Conservation (phyloP, 2,113 vertebrate species). For the Scomber colias region DNA sequence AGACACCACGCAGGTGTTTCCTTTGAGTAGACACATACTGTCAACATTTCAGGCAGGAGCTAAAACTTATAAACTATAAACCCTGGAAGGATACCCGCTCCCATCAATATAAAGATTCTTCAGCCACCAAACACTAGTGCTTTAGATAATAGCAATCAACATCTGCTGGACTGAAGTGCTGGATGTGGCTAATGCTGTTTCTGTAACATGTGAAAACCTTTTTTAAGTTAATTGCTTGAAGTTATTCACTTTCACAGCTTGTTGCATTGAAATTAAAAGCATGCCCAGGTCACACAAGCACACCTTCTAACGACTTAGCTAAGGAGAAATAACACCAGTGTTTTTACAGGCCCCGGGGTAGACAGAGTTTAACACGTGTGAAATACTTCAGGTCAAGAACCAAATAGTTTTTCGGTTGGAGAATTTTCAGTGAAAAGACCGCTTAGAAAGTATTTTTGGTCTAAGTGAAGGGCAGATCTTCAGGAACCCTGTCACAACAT, state of each 20-base stretch:
- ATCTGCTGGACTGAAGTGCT: constrained; percentile 40
- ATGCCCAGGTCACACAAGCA: constrained; percentile 34
- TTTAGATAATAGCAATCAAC: constrained; percentile 31
- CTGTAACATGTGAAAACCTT: constrained; percentile 33
- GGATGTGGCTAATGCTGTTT: constrained; percentile 40
- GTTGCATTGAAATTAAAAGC: constrained; percentile 40
- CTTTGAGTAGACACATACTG: constrained; percentile 60
- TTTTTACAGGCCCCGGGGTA: constrained; percentile 21
- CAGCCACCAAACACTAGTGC: constrained; percentile 17
- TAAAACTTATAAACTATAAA: constrained; percentile 53
- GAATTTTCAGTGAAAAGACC: constrained; percentile 10
- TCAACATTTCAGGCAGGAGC: constrained; percentile 65
- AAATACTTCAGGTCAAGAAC: constrained; percentile 46
- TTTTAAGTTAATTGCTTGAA: constrained; percentile 27
- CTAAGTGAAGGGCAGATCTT: constrained; percentile 18
- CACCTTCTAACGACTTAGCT: constrained; percentile 21
- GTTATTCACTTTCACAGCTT: constrained; percentile 54
- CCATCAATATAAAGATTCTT: constrained; percentile 11
- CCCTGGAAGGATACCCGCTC: constrained; percentile 8
- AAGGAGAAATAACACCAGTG: constrained; percentile 25
- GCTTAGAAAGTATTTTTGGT: constrained; percentile 1
- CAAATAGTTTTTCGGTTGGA: constrained; percentile 14
- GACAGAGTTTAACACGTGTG: constrained; percentile 47
- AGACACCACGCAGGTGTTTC: constrained; percentile 71
- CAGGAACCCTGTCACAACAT: constrained; percentile 38